Percentiles rank a stretch among this genome's conserved stretches.
These are phyloP conservation scores for Drosophila melanogaster DNA, from an alignment of 1,140 invertebrate species.

Conservation along the genomic window Release_6_plus_ISO1_MT NT_033777.3:29686001-29686500, in stretches of 20 bases:
- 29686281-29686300: no score
- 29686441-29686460: neutral
- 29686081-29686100: conserved; percentile 68
- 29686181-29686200: conserved; percentile 67
- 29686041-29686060: conserved; percentile 71
- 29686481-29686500: neutral
- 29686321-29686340: no score
- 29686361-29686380: no score
- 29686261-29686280: no score
- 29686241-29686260: no score
- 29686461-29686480: neutral
- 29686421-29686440: neutral
- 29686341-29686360: no score
- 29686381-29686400: no score
- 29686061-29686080: conserved; percentile 72
- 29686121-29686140: conserved; percentile 56
- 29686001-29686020: conserved; percentile 79
- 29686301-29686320: no score
- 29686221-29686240: no score
- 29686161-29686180: conserved; percentile 68
- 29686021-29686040: conserved; percentile 68
- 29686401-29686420: no score
- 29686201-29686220: conserved; percentile 55
- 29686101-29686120: conserved; percentile 62
- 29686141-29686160: conserved; percentile 64